Conservation (phyloP, 2,888 invertebrate species). For the Tachina lurida region DNA sequence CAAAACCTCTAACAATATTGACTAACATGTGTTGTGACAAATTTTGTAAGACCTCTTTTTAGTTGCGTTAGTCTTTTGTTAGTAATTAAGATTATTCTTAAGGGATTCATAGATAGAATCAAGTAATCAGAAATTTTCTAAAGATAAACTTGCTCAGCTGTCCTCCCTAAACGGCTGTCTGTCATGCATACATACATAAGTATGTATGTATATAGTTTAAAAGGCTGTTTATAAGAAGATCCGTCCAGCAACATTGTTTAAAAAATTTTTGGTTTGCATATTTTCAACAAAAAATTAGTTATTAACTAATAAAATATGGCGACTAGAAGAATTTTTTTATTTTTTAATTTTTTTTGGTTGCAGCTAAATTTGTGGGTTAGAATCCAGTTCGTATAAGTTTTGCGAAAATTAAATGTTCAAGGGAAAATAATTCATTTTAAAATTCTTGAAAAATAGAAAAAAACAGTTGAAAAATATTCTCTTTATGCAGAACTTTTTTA, state of each 20-base stretch:
- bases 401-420: too few species aligned
- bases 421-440: too few species aligned
- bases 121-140: conserved; percentile 27
- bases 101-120: conserved; percentile 38
- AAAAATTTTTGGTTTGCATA: too few species aligned
- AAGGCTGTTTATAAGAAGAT: neutral
- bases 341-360: too few species aligned
- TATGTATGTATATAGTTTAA: neutral
- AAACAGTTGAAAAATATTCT: too few species aligned
- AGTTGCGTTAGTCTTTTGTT: conserved; percentile 40
- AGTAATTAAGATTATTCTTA: conserved; percentile 58
- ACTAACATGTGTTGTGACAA: conserved; percentile 72
- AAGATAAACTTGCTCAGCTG: conserved; percentile 18
- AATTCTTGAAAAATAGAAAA: too few species aligned
- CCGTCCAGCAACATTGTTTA: neutral
- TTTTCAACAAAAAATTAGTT: too few species aligned
- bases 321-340: too few species aligned
- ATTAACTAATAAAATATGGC: too few species aligned
- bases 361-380: too few species aligned
- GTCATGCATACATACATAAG: neutral
- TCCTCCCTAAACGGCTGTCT: conserved; percentile 11
- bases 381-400: too few species aligned
- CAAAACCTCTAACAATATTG: conserved; percentile 64
- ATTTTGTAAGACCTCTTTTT: conserved; percentile 46
- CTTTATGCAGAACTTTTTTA: too few species aligned